Conservation (phyloP, 2,797 vertebrate species). For the Melanotaenia parkinsoni region DNA sequence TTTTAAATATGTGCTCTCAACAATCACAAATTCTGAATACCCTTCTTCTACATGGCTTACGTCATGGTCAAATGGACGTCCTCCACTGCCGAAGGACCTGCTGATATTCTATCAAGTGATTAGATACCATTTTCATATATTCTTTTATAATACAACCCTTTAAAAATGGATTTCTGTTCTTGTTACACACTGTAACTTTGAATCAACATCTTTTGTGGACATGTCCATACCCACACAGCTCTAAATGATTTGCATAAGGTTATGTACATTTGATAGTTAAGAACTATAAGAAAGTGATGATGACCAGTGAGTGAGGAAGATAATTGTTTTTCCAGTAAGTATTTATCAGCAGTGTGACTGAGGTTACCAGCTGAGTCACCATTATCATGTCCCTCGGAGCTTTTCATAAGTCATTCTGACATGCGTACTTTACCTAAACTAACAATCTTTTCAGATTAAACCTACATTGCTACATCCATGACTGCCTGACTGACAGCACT, state of each 20-base stretch:
- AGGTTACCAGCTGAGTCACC: conserved; percentile 24
- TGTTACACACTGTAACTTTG: conserved; percentile 2
- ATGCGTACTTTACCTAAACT: conserved; percentile 37
- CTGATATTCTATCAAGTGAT: neutral
- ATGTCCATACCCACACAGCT: conserved; percentile 14
- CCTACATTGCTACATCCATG: conserved; percentile 65
- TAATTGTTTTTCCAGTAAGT: conserved; percentile 21
- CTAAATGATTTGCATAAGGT: conserved; percentile 63
- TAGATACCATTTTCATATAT: neutral
- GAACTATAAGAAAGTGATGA: conserved; percentile 25
- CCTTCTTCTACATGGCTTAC: neutral
- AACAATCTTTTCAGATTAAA: conserved; percentile 46
- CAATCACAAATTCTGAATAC: neutral
- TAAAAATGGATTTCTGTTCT: neutral
- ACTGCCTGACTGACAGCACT: conserved; percentile 51
- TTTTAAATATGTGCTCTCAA: neutral
- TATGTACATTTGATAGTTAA: conserved; percentile 54
- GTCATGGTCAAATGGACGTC: neutral
- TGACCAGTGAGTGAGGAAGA: conserved; percentile 24
- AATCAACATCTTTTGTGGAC: neutral
- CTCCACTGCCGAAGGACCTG: neutral
- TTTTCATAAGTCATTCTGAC: conserved; percentile 26
- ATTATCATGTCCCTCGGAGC: conserved; percentile 38
- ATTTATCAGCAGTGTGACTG: conserved; percentile 16
- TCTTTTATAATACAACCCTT: neutral